Base-by-base conservation (phyloP, 2,888 invertebrate species). In the Drosophila anceps region DNA sequence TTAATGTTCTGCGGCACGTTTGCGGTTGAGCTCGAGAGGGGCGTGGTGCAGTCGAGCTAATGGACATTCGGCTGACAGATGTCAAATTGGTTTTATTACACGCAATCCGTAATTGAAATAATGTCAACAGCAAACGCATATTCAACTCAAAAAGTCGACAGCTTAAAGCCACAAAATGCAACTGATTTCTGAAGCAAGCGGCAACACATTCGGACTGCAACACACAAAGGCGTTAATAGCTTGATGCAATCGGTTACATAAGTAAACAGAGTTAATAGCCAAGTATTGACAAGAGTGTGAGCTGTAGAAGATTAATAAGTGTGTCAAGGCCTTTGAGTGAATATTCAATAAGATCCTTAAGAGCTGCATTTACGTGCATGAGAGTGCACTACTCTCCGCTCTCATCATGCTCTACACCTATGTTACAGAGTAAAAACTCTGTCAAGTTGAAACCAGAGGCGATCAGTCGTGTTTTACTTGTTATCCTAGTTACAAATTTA, bases 1-100 rank as follows among this genome's bases (percentile, higher is more conserved):
- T 91, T 90, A 88, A 90, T 90, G 91, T 77, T 71, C 70, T 91
- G 90, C 59, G 90, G 90, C 80, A 63, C 75, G 79, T 81, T 84
- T 86, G 81, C 53, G 90, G 89, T 76, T 61, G 51, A 65, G 63
- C 69, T 20, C 7, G 29, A 1, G 9, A 6, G 4, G 10, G n/a
- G 31, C 10, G 27, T 15, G 46, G n/a, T 10, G 5, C 15, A 1
- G n/a, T 20, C 24, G n/a, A 64, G 51, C 79, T 79, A 78, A 78
- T 78, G 74, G 74, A 60, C 60, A 54, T 60, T 62, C 35, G 76
- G 57, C 55, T 69, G 86, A 68, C 82, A 81, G 72, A 67, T 82
- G 88, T 88, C 86, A 88, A 88, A 86, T 81, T 88, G 90, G 74
- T 86, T 81, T 84, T 87, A 81, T 89, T 88, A 69, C 86, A 81